phyloP scores from a whole-genome alignment of 2,113 vertebrate species.

The Tamias sibiricus region DNA sequence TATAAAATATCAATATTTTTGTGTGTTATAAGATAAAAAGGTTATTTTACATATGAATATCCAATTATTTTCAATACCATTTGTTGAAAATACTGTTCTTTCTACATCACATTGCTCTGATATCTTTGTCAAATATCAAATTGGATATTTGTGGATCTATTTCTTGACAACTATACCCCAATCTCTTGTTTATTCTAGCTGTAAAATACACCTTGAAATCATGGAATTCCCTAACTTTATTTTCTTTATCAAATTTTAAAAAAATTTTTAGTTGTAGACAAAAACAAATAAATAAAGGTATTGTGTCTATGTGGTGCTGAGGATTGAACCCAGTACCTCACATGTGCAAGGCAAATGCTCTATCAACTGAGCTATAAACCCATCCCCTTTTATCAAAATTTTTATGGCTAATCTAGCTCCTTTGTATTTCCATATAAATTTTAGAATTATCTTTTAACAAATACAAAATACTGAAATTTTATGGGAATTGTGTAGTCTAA shows the following conservation, averaged over 20 bases:
- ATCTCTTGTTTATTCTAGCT: neutral
- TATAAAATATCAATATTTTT: neutral
- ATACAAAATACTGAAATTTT: neutral
- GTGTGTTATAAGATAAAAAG: neutral
- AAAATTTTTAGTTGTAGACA: too few relatives aligned
- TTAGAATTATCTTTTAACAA: neutral
- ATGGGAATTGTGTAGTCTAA: neutral
- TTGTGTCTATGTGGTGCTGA: too few relatives aligned
- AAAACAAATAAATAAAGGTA: too few relatives aligned
- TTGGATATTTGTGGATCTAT: neutral
- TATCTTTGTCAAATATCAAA: neutral
- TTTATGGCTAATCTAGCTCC: neutral
- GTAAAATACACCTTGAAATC: neutral
- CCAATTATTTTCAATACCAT: neutral
- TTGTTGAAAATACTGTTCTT: neutral
- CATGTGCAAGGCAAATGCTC: too few relatives aligned
- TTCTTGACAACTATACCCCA: neutral
- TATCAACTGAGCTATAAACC: too few relatives aligned
- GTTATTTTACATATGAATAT: too few relatives aligned
- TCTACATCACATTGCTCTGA: neutral
- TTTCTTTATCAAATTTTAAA: neutral
- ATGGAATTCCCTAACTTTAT: neutral
- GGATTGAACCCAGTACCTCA: too few relatives aligned
- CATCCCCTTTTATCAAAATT: too few relatives aligned
- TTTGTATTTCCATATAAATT: neutral